These are phyloP conservation scores for Antigone vipio DNA, from an alignment of 2,113 vertebrate species.

Conservation along the genomic window DNA sequence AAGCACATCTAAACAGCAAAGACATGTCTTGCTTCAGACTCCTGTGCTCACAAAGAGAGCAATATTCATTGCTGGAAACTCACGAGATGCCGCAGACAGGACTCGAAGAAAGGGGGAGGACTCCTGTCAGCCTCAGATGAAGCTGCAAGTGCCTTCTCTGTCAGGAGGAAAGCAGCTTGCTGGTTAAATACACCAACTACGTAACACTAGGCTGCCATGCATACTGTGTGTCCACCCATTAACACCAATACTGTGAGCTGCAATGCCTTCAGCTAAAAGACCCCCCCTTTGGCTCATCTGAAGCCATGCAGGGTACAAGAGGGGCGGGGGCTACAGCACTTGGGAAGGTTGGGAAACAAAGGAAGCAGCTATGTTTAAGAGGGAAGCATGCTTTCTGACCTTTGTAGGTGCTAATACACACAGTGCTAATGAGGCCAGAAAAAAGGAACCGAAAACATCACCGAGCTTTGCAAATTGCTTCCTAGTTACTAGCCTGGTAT, in stretches of 20 bases:
- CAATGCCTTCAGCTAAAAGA: not conserved
- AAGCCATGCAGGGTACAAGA: not conserved
- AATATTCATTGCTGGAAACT: not conserved
- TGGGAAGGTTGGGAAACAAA: not conserved
- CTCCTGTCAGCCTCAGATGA: not conserved
- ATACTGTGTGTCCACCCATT: too few relatives aligned
- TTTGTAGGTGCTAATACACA: not conserved
- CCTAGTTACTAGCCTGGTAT: not conserved
- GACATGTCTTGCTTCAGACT: not conserved
- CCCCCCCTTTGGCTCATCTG: not conserved
- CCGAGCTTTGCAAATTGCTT: constrained; percentile 11
- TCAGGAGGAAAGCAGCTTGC: not conserved
- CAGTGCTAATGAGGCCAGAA: not conserved
- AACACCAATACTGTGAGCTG: not conserved
- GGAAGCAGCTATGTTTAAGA: not conserved
- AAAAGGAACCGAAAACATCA: not conserved
- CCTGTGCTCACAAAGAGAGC: not conserved
- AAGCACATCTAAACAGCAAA: not conserved
- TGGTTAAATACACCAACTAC: not conserved
- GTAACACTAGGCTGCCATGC: not conserved
- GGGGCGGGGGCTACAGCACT: not conserved
- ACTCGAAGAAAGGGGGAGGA: not conserved
- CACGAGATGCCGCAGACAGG: not conserved
- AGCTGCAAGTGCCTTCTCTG: not conserved
- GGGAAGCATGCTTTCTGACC: not conserved